Evolutionary conservation across 1,140 invertebrate species (phyloP).

Genomic region (Drosophila triauraria): DNA sequence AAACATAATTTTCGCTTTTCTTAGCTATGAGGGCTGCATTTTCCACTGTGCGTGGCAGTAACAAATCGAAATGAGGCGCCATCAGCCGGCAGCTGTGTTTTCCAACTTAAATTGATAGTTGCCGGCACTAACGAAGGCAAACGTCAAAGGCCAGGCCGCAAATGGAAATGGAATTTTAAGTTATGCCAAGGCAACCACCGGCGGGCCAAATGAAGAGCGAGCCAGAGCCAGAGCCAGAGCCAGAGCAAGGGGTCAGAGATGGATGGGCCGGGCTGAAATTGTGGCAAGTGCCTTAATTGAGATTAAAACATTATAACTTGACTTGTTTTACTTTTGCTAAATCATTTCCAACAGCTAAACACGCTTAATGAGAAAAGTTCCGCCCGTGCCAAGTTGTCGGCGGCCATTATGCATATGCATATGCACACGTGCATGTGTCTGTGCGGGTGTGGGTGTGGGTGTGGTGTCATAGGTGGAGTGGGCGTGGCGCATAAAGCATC

Average conservation of each 20-base stretch:
- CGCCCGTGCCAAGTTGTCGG: constrained; percentile 55
- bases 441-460: not conserved
- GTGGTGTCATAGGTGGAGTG: constrained; percentile 25
- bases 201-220: constrained; percentile 16
- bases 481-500: constrained; percentile 52
- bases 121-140: constrained; percentile 71
- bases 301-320: constrained; percentile 84
- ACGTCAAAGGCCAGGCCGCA: constrained; percentile 71
- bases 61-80: constrained; percentile 74
- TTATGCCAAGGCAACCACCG: constrained; percentile 71
- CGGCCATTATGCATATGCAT: constrained; percentile 74
- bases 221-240: not conserved
- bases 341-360: constrained; percentile 82
- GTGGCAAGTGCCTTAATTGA: constrained; percentile 82
- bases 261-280: constrained; percentile 39
- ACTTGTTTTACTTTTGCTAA: constrained; percentile 82
- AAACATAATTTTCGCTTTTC: not conserved
- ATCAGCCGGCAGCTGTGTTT: constrained; percentile 49
- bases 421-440: constrained; percentile 12
- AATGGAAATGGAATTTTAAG: constrained; percentile 82
- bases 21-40: not conserved
- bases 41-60: constrained; percentile 18
- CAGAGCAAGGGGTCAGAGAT: constrained; percentile 2
- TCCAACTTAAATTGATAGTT: constrained; percentile 81
- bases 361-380: constrained; percentile 83